Evolutionary conservation across 1,140 invertebrate species (phyloP), one percentile per base, ranked within the genome.

Genomic region (Drosophila bifasciata): DNA sequence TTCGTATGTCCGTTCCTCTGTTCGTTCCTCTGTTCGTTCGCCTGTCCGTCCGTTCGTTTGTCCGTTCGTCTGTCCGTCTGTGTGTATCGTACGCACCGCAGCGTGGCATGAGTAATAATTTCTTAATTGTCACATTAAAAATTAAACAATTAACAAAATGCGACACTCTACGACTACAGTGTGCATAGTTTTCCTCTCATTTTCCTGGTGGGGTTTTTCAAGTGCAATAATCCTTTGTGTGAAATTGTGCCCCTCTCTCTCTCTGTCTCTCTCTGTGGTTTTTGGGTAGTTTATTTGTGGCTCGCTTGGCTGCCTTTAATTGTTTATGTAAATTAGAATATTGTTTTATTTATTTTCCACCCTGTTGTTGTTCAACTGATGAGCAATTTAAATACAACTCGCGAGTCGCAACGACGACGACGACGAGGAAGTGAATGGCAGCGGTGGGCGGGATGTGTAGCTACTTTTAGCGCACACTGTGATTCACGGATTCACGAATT

Each of bases 251-350:
- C 25, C 48, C 11, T 40, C 17, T 21, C 8, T 23, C 13, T 28
- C 41, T 13, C 8, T 45, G 17, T 9, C 40, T 19, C 9, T 17
- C 43, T 49, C 41, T 58, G 57, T 60, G 36, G 25, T 48, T 46
- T 40, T 49, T 15, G 49, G 44, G 49, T n/a, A n/a, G 1, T 46
- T 68, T 49, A 59, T 56, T 61, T 76, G 57, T 58, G 41, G 62
- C 43, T 50, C 58, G 60, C 53, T 66, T 61, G 48, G 62, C 44
- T 62, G 75, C 55, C 48, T 80, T 85, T 85, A 85, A 85, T 86
- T 86, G 80, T 85, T 85, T 85, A 85, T 85, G 80, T 57, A 86
- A 85, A 85, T 85, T 81, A 77, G 81, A 86, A 76, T 76, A 70
- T 58, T 76, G 62, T 84, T 44, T 76, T 52, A 36, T 19, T 60